Base-by-base conservation (phyloP, 2,113 vertebrate genomes). In the Apaloderma vittatum region DNA sequence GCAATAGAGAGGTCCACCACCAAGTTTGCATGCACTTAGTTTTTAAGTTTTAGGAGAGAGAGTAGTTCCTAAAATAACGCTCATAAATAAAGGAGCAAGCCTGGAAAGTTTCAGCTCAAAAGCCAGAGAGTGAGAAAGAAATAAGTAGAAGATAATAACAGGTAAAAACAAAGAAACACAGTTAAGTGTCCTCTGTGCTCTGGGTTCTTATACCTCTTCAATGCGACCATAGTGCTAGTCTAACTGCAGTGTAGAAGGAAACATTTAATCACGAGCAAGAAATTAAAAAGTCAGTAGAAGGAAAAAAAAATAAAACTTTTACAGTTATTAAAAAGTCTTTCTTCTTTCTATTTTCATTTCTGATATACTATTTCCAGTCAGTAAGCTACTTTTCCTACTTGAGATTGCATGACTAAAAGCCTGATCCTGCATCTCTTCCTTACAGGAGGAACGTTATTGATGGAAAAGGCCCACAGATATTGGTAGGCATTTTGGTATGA, bases 51-150 rank as follows among this genome's bases (percentile, higher is more conserved):
- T 26, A 68, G 23, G 29, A 22, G 86, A 87, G 32, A 87, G 8
- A 81, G 3, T 10, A 61, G 5, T 63, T 84, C 72, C 75, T 86
- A 87, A 94, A 95, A 93, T 93, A 88, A 57, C 72, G 37, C 22
- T 23, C 63, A 67, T 21, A 88, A 92, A 88, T 78, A 82, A 89
- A 81, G 68, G 43, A 94, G 22, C 30, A 67, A 89, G 81, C 26
- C 58, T 91, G 40, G 61, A 66, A 92, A 94, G 59, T 37, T 78
- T 94, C 74, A 84, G 43, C 67, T 93, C 34, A 77, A 68, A 80
- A 82, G 66, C 36, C 58, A 71, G 77, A 85, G 58, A 79, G 59
- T 76, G 46, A 71, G 57, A 93, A 76, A 74, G 2, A 63, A 85
- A 55, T 27, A 73, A 74, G 29, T 48, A 51, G 71, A 22, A 74